Percentiles rank a stretch among this genome's conserved stretches.
Evolutionary conservation across 2,888 invertebrate species (phyloP).

Genomic region (Halictus ligatus): DNA sequence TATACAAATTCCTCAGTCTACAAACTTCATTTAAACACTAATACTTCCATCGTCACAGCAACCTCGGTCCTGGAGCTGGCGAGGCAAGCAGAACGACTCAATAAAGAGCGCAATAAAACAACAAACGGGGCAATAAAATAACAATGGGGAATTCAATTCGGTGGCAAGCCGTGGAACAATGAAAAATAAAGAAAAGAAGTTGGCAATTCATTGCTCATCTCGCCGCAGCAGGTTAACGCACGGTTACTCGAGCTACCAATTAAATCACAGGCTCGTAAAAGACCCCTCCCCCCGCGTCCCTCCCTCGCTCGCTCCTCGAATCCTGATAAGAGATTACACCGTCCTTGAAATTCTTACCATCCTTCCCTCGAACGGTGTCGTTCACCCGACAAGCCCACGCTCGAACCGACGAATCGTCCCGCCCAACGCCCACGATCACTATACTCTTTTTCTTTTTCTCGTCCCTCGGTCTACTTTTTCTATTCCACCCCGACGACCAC

Average conservation of each 20-base stretch:
- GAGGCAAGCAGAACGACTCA: neutral
- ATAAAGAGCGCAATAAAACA: neutral
- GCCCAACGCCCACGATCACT: neutral
- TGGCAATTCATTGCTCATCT: neutral
- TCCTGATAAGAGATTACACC: constrained; percentile 36
- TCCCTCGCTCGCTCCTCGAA: neutral
- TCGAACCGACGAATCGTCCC: neutral
- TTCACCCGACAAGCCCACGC: constrained; percentile 50
- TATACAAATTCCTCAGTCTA: too few species aligned
- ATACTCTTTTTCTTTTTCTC: constrained; percentile 27
- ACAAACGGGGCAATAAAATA: neutral
- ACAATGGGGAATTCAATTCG: neutral
- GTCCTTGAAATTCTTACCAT: constrained; percentile 55
- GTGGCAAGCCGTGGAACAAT: neutral
- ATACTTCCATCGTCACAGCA: neutral
- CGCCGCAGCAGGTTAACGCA: neutral
- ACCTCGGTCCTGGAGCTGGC: neutral
- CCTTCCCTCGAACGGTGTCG: constrained; percentile 49
- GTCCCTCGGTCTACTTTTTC: neutral
- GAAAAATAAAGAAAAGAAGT: neutral
- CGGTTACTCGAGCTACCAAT: constrained; percentile 2
- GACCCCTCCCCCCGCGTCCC: neutral
- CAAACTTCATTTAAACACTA: neutral
- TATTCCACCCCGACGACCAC: neutral
- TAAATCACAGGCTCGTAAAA: constrained; percentile 22